These are phyloP conservation scores for Drosophila parabipectinata DNA, from an alignment of 1,140 invertebrate species.

Conservation along the genomic window DNA sequence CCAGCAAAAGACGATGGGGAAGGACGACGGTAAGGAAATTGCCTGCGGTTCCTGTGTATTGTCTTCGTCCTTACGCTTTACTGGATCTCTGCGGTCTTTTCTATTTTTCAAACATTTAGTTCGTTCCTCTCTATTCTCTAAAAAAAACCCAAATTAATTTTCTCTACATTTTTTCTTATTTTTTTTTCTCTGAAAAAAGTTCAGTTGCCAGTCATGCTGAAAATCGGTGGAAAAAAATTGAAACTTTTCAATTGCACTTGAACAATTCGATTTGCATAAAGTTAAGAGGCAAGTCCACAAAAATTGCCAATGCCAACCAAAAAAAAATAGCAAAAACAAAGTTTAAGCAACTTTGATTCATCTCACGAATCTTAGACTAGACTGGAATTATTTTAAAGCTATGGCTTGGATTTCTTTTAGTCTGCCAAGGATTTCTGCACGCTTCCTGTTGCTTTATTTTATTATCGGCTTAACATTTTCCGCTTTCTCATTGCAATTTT, in stretches of 20 bases:
- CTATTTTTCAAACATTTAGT: neutral
- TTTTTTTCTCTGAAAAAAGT: neutral
- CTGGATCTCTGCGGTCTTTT: neutral
- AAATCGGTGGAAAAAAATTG: slow-evolving; percentile 8
- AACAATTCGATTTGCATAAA: slow-evolving; percentile 33
- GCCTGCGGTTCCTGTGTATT: slow-evolving; percentile 18
- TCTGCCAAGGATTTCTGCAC: too few relatives aligned
- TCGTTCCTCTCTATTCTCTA: neutral
- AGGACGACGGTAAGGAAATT: slow-evolving; percentile 13
- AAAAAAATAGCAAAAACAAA: neutral
- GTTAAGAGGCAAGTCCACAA: slow-evolving; percentile 6
- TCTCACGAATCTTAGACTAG: too few relatives aligned
- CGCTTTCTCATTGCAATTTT: slow-evolving; percentile 21
- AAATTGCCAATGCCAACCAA: slow-evolving; percentile 16
- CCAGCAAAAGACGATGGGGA: neutral
- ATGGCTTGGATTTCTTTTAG: too few relatives aligned
- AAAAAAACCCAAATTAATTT: slow-evolving; percentile 17
- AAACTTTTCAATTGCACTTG: slow-evolving; percentile 22
- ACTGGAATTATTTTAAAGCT: too few relatives aligned
- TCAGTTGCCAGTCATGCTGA: too few relatives aligned
- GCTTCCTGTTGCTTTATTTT: slow-evolving; percentile 2
- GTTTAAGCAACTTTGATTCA: too few relatives aligned
- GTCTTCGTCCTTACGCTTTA: neutral
- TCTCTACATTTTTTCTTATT: neutral
- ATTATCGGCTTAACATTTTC: slow-evolving; percentile 21